Base-by-base conservation (phyloP, 2,888 invertebrate genomes). In the Cartodere bifasciata region DNA sequence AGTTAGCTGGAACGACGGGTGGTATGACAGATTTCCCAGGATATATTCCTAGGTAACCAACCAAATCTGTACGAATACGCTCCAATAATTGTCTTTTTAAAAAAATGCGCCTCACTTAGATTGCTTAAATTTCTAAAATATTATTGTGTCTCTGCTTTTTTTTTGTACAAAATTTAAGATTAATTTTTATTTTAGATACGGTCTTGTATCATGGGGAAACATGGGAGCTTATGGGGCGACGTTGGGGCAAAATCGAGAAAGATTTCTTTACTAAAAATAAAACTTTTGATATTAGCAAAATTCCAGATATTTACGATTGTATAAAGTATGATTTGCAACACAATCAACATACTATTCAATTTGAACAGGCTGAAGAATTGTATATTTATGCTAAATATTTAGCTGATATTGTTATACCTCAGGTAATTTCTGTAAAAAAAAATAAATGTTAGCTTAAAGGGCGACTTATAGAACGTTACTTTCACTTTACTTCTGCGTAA, bases 221-320 rank as follows among this genome's bases (percentile, higher is more conserved):
- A 0, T 97, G 97, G 97, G 97, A 98, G 53, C 64, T 98, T 39
- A 91, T 98, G 85, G 88, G 90, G 4, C 71, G 97, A 12, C 72
- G 97, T 9, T 97, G 97, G 97, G 86, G 88, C 23, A 97, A 97
- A 63, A 84, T 97, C 31, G 91, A 95, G 54, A 95, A 97, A 60
- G 98, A 98, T 60, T 98, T 98, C 56, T 86, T 83, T 50, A 83
- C 86, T 0, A 94, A 94, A 58, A 84, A 82, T 48, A 85, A 83
- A 45, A 72, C 78, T 21, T 98, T 85, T 59, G 98, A 98, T 58
- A 97, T 99, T 49, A 95, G 94, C 4, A 98, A 98, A 64, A 90
- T 99, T 35, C 97, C 98, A 0, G 98, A 98, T 56, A 98, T 98
- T 43, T 98, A 98, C 53, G 98, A 98, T 65, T 97, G 97, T 56